A percentile compares a stretch with the other conserved stretches of the same genome.
Evolutionary conservation across 2,113 vertebrate species (phyloP).

Genomic region (Anoplopoma fimbria): DNA sequence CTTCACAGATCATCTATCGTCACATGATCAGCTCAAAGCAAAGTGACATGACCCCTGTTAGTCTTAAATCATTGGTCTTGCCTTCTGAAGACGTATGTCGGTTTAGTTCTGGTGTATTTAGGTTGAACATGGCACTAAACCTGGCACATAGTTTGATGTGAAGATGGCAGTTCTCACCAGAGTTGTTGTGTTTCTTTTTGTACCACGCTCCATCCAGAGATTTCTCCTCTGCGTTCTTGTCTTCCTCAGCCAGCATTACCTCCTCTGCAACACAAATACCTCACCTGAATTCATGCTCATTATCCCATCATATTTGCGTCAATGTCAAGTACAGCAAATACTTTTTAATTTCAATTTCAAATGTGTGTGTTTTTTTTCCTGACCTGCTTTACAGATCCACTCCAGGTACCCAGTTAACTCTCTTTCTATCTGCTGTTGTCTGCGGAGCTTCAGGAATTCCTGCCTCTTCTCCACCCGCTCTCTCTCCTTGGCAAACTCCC

Average conservation of each 20-base stretch:
- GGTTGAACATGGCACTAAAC: background rate
- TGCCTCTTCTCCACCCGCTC: slow-evolving; percentile 96
- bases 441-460: slow-evolving; percentile 95
- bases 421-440: slow-evolving; percentile 96
- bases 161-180: slow-evolving; percentile 65
- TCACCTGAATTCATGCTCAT: background rate
- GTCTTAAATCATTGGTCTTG: background rate
- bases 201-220: slow-evolving; percentile 92
- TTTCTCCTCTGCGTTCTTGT: slow-evolving; percentile 94
- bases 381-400: slow-evolving; percentile 99
- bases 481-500: slow-evolving; percentile 96
- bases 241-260: slow-evolving; percentile 98
- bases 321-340: background rate
- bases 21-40: background rate
- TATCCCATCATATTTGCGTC: background rate
- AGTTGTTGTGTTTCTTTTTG: slow-evolving; percentile 81
- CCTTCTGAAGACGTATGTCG: background rate
- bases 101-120: background rate
- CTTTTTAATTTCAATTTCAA: background rate
- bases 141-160: background rate
- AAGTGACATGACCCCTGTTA: background rate
- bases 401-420: slow-evolving; percentile 96
- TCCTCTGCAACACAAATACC: slow-evolving; percentile 87
- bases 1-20: background rate
- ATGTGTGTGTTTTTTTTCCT: slow-evolving; percentile 54